Conservation (phyloP, 2,888 invertebrate species). For the Trissolcus japonicus region DNA sequence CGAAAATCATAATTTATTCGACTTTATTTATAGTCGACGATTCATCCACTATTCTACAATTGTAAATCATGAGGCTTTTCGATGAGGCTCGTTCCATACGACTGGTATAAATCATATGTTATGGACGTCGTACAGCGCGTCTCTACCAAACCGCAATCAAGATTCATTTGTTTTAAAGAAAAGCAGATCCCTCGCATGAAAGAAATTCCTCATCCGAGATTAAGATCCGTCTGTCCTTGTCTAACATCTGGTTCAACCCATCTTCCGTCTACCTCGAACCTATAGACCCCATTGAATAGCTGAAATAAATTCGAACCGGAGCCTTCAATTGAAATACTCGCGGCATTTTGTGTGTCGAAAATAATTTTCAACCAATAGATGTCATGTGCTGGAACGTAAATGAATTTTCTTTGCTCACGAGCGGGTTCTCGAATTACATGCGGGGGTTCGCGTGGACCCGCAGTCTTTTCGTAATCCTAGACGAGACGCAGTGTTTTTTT, state of each 20-base stretch:
- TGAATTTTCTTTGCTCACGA: slow-evolving; percentile 52
- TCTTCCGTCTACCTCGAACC: not conserved
- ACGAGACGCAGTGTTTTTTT: slow-evolving; percentile 38
- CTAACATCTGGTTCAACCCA: not conserved
- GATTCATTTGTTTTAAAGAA: slow-evolving; percentile 53
- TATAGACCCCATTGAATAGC: not conserved
- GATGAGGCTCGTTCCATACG: slow-evolving; percentile 34
- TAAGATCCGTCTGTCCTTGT: not conserved
- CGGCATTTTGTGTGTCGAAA: slow-evolving; percentile 22
- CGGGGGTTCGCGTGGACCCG: slow-evolving; percentile 51
- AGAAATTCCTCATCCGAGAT: slow-evolving; percentile 13
- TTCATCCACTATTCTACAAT: slow-evolving; percentile 46
- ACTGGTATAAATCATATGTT: slow-evolving; percentile 34
- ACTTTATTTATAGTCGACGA: slow-evolving; percentile 36
- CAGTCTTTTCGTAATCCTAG: slow-evolving; percentile 56
- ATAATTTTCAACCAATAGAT: slow-evolving; percentile 29
- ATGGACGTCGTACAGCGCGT: slow-evolving; percentile 4
- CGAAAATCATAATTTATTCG: slow-evolving; percentile 39
- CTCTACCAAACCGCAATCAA: slow-evolving; percentile 39
- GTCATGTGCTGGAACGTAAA: slow-evolving; percentile 24
- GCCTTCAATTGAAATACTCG: slow-evolving; percentile 20
- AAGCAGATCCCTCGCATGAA: slow-evolving; percentile 33
- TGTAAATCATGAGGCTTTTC: slow-evolving; percentile 47
- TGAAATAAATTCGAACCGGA: not conserved
- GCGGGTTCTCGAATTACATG: slow-evolving; percentile 47